Conservation (phyloP, 1,140 invertebrate species). For the Saccostrea echinata region DNA sequence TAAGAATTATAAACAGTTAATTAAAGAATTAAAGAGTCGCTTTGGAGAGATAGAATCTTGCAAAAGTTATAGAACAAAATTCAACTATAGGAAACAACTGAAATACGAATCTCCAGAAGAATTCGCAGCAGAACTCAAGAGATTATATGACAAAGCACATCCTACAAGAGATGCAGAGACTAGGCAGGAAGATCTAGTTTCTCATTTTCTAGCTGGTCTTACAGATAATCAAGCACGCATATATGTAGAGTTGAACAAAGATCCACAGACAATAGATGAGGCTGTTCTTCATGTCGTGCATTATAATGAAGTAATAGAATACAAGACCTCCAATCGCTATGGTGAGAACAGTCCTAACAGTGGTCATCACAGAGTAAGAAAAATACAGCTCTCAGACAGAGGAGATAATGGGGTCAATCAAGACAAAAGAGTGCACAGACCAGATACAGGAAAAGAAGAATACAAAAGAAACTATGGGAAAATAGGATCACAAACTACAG, state of each 20-base stretch:
- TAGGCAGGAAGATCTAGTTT: slow-evolving; percentile 51
- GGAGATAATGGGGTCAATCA: no score
- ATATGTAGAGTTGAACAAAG: slow-evolving; percentile 45
- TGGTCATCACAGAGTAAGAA: no score
- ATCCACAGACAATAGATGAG: slow-evolving; percentile 47
- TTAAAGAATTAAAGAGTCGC: slow-evolving; percentile 50
- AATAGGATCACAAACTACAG: no score
- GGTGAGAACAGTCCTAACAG: no score
- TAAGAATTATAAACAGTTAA: slow-evolving; percentile 35
- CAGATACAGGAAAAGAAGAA: no score
- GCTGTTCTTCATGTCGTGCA: slow-evolving; percentile 23
- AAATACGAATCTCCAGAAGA: slow-evolving; percentile 50
- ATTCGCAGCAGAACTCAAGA: slow-evolving; percentile 58
- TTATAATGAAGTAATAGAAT: slow-evolving; percentile 43
- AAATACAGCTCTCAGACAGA: no score
- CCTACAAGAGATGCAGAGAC: slow-evolving; percentile 56
- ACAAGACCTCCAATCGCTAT: not conserved
- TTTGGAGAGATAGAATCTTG: slow-evolving; percentile 54
- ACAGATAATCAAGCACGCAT: slow-evolving; percentile 38
- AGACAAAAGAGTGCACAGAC: no score
- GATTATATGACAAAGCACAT: slow-evolving; percentile 51
- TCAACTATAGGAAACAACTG: slow-evolving; percentile 48
- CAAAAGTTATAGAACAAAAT: slow-evolving; percentile 48
- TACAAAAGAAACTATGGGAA: no score
- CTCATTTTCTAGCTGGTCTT: slow-evolving; percentile 41